phyloP scores from a whole-genome alignment of 2,113 vertebrate genomes.

The Paratilapia polleni region DNA sequence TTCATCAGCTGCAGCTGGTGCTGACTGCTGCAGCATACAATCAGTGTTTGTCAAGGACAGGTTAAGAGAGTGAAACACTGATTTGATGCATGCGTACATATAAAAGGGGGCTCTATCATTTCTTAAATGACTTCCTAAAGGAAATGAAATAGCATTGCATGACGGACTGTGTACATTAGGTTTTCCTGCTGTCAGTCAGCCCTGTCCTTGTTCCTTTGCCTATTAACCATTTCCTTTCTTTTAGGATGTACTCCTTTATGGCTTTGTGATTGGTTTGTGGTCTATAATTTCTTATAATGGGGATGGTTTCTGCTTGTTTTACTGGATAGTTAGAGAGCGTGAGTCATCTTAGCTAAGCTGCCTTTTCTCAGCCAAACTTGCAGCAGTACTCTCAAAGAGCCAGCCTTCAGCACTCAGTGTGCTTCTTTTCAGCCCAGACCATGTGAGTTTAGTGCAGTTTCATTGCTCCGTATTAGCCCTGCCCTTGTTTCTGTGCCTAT shows the following conservation, averaged over 20 bases:
- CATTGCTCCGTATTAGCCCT: conserved; percentile 36
- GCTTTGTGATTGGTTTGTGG: conserved; percentile 28
- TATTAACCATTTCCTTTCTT: conserved; percentile 22
- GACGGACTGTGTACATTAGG: conserved; percentile 48
- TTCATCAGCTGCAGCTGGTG: neutral
- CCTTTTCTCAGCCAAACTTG: conserved; percentile 72
- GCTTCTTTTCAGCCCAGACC: conserved; percentile 54
- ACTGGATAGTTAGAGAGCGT: conserved; percentile 66
- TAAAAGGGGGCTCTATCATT: neutral
- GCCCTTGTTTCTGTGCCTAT: conserved; percentile 43
- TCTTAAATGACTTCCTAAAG: neutral
- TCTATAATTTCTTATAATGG: conserved; percentile 39
- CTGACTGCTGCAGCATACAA: neutral
- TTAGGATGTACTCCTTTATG: neutral
- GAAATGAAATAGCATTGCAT: neutral
- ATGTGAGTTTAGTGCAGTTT: conserved; percentile 50
- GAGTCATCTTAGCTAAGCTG: conserved; percentile 79
- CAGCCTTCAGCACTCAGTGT: conserved; percentile 72
- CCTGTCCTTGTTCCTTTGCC: neutral
- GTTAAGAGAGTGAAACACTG: neutral
- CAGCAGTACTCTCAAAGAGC: conserved; percentile 65
- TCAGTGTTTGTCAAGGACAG: neutral
- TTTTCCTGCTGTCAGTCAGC: conserved; percentile 1
- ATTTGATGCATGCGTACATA: neutral
- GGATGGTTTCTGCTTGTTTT: conserved; percentile 44